A percentile compares a stretch with the other conserved stretches of the same genome.
These are phyloP conservation scores for Enteromius radiatus DNA, from an alignment of 2,797 vertebrate genomes.

Conservation along the genomic window DNA sequence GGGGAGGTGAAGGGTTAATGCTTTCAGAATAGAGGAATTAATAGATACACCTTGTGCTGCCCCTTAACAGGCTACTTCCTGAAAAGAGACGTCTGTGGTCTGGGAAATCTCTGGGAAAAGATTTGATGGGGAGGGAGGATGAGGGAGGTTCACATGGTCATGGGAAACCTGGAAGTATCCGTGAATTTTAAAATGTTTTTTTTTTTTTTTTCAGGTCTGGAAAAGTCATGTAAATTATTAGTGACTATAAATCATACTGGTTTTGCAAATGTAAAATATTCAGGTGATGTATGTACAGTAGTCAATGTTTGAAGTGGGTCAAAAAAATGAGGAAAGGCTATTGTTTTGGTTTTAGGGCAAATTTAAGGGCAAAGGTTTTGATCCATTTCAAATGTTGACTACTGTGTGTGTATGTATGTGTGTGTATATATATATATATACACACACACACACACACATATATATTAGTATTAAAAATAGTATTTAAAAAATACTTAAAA, in stretches of 20 bases:
- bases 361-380: no score
- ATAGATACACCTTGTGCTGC: conserved; percentile 57
- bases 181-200: not conserved
- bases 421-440: no score
- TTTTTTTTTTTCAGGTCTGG: not conserved
- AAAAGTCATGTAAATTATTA: not conserved
- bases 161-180: not conserved
- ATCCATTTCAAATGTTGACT: no score
- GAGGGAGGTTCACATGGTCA: not conserved
- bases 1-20: conserved; percentile 59
- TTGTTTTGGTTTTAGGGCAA: no score
- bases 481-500: no score
- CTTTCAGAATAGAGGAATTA: conserved; percentile 49
- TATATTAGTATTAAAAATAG: no score
- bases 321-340: no score
- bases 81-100: conserved; percentile 25
- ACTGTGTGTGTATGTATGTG: no score
- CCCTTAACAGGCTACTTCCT: conserved; percentile 25
- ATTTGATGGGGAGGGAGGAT: conserved; percentile 5
- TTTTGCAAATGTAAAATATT: not conserved
- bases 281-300: not conserved
- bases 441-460: no score
- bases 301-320: no score
- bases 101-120: conserved; percentile 7
- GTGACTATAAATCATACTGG: not conserved